Conservation (phyloP, 1,140 invertebrate genomes). For the Physella acuta region DNA sequence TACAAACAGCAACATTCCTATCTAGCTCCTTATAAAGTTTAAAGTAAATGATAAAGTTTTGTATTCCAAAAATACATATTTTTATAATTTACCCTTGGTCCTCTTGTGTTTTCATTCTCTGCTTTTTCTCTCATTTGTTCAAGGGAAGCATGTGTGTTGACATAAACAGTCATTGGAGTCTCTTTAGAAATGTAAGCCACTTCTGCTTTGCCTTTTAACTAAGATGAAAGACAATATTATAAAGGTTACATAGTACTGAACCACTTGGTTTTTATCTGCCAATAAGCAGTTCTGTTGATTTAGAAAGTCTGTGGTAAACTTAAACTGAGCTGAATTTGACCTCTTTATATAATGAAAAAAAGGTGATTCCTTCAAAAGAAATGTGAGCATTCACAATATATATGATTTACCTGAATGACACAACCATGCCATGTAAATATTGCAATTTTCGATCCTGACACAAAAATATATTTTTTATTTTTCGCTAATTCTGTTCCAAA, state of each 20-base stretch:
- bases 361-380: no score
- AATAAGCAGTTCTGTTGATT: no score
- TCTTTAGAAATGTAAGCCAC: constrained; percentile 92
- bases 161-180: constrained; percentile 92
- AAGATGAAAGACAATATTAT: constrained; percentile 11
- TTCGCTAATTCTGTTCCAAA: constrained; percentile 96
- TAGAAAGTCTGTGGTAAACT: no score
- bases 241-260: no score
- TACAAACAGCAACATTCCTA: no score
- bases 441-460: constrained; percentile 87
- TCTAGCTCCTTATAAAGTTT: no score
- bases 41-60: no score
- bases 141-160: constrained; percentile 91
- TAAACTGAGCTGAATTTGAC: no score
- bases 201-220: constrained; percentile 77
- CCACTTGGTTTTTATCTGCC: no score
- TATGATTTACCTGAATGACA: constrained; percentile 67
- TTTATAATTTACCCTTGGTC: constrained; percentile 60
- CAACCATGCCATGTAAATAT: constrained; percentile 97
- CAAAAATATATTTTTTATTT: constrained; percentile 89
- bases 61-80: no score
- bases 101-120: constrained; percentile 69
- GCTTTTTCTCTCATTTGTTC: constrained; percentile 81
- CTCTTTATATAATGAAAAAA: no score
- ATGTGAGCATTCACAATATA: no score